A percentile compares a stretch with the other conserved stretches of the same genome.
Conservation (phyloP, 2,888 invertebrate species). For the Zygothrica quintamaculata region DNA sequence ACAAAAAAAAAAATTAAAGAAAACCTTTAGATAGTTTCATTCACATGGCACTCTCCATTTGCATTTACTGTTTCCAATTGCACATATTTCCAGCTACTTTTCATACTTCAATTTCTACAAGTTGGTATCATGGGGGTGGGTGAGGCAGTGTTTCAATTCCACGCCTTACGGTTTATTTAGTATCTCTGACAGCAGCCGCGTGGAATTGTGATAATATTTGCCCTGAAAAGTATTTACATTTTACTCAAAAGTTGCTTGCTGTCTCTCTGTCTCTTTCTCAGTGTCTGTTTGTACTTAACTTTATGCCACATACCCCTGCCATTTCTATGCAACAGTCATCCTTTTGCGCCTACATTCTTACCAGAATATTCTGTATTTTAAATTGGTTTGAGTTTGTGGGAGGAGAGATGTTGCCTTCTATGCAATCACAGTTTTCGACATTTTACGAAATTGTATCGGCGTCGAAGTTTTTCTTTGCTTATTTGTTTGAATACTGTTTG, state of each 20-base stretch:
- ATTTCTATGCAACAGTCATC: neutral
- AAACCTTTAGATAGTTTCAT: too few species aligned
- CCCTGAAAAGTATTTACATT: constrained; percentile 81
- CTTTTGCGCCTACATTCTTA: neutral
- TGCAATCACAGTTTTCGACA: constrained; percentile 79
- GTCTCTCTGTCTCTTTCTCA: constrained; percentile 12
- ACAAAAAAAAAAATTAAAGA: too few species aligned
- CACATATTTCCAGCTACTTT: constrained; percentile 32
- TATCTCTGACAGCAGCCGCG: constrained; percentile 53
- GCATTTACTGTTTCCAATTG: constrained; percentile 43
- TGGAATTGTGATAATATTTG: constrained; percentile 82
- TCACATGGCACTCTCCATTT: too few species aligned
- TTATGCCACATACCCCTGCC: neutral
- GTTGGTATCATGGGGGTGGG: too few species aligned
- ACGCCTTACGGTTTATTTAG: constrained; percentile 61
- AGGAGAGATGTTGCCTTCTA: constrained; percentile 13
- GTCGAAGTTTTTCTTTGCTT: constrained; percentile 73
- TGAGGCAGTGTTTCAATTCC: too few species aligned
- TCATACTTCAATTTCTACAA: constrained; percentile 1
- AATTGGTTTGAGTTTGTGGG: neutral
- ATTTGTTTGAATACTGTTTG: constrained; percentile 59
- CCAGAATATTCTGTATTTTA: neutral
- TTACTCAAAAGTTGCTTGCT: constrained; percentile 65
- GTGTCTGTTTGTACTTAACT: neutral
- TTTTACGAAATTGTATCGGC: constrained; percentile 79